Percentiles rank a stretch among this genome's conserved stretches.
These are phyloP conservation scores for Pseudoatta argentina DNA, from an alignment of 1,140 invertebrate genomes.

Conservation along the genomic window DNA sequence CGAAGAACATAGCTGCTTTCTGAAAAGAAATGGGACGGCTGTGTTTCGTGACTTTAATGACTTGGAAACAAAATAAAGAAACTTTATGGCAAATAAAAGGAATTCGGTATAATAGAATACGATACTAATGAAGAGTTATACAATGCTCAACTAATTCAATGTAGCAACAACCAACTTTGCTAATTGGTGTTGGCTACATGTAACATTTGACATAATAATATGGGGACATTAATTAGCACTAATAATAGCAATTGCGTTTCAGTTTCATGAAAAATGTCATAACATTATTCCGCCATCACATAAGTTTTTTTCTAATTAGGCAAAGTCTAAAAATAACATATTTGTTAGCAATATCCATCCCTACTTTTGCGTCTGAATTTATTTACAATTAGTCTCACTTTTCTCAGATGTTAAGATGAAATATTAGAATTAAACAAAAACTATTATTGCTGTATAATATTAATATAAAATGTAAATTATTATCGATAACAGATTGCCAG, in stretches of 20 bases:
- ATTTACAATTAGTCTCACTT: not conserved
- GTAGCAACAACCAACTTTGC: slow-evolving; percentile 15
- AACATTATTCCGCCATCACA: not conserved
- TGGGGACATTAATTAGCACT: slow-evolving; percentile 32
- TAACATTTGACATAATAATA: slow-evolving; percentile 40
- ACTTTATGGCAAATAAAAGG: not conserved
- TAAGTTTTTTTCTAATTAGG: not conserved
- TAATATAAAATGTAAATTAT: not conserved
- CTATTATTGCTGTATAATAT: not conserved
- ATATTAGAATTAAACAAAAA: slow-evolving; percentile 2
- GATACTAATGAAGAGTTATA: slow-evolving; percentile 9
- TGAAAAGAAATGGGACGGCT: not conserved
- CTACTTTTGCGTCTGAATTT: not conserved
- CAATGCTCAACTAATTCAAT: slow-evolving; percentile 4
- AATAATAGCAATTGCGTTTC: not conserved
- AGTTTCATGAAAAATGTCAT: not conserved
- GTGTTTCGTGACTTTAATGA: not conserved
- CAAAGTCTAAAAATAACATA: not conserved
- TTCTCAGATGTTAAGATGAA: not conserved
- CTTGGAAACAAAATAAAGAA: not conserved
- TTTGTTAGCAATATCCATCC: slow-evolving; percentile 1
- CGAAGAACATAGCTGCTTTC: not conserved
- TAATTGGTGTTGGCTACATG: slow-evolving; percentile 17
- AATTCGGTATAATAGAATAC: not conserved
- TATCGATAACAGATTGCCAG: not conserved